A percentile compares a stretch with the other conserved stretches of the same genome.
These are phyloP conservation scores for Benitochromis conjunctus DNA, from an alignment of 2,113 vertebrate genomes.

Conservation along the genomic window DNA sequence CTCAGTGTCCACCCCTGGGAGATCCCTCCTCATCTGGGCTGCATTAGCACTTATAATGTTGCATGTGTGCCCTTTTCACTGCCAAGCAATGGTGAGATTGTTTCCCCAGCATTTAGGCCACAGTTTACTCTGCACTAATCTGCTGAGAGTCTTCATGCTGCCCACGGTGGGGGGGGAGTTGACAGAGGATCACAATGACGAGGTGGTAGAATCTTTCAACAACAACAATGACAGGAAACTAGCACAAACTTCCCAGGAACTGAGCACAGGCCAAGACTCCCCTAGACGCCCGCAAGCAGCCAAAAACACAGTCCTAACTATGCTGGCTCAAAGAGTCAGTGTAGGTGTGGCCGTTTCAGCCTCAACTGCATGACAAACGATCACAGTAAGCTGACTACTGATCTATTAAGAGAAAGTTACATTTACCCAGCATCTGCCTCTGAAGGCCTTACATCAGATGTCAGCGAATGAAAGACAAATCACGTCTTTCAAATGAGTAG, in stretches of 20 bases:
- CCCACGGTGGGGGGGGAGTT: not conserved
- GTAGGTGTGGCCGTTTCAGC: conserved; percentile 12
- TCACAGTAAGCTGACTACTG: not conserved
- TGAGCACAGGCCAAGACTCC: conserved; percentile 19
- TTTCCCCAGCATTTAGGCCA: not conserved
- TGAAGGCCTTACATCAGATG: not conserved
- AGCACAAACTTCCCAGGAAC: conserved; percentile 45
- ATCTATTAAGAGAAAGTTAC: not conserved
- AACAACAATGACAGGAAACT: conserved; percentile 72
- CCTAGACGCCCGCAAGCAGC: conserved; percentile 7
- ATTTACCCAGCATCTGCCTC: not conserved
- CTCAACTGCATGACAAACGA: not conserved
- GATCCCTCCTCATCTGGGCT: not conserved
- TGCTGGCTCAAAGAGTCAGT: not conserved
- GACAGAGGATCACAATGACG: not conserved
- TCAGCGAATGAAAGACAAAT: not conserved
- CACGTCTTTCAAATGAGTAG: not conserved
- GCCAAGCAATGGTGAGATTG: not conserved
- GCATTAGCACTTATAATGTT: not conserved
- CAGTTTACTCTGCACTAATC: not conserved
- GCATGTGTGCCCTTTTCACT: not conserved
- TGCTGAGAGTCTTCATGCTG: not conserved
- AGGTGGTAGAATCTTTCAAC: conserved; percentile 17
- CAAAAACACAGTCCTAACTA: not conserved
- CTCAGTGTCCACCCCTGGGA: not conserved